Evolutionary conservation across 2,797 vertebrate species (phyloP).

Genomic region (Semotilus atromaculatus): DNA sequence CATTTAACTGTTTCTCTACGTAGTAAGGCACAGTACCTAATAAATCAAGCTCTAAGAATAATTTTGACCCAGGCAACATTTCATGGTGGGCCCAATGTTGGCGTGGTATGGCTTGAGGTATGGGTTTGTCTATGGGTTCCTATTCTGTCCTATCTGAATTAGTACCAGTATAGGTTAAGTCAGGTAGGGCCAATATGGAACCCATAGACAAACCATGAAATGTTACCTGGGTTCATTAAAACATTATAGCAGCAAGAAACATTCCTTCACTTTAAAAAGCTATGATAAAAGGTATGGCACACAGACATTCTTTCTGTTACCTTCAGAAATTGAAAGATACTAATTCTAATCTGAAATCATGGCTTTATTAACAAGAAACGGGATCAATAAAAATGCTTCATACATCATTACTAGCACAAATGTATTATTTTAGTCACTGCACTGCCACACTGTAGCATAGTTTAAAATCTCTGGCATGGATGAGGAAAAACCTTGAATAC

Average conservation of each 20-base stretch:
- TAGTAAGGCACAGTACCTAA: constrained; percentile 50
- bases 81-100: not conserved
- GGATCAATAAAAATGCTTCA: not conserved
- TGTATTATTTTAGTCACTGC: not conserved
- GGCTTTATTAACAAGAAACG: not conserved
- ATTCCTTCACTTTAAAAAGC: constrained; percentile 50
- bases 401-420: not conserved
- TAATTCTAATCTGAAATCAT: not conserved
- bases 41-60: not conserved
- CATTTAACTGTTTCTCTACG: constrained; percentile 23
- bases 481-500: not conserved
- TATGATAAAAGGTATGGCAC: not conserved
- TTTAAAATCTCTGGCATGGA: not conserved
- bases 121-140: not conserved
- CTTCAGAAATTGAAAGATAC: constrained; percentile 15
- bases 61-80: not conserved
- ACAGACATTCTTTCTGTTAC: constrained; percentile 27
- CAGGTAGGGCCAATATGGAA: not conserved
- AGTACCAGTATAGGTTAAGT: not conserved
- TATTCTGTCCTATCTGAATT: too few species aligned
- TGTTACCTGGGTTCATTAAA: not conserved
- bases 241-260: constrained; percentile 30
- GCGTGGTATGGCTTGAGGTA: not conserved
- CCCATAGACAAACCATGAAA: not conserved
- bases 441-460: not conserved